phyloP scores from a whole-genome alignment of 2,797 vertebrate genomes.

The Cygnus olor region DNA sequence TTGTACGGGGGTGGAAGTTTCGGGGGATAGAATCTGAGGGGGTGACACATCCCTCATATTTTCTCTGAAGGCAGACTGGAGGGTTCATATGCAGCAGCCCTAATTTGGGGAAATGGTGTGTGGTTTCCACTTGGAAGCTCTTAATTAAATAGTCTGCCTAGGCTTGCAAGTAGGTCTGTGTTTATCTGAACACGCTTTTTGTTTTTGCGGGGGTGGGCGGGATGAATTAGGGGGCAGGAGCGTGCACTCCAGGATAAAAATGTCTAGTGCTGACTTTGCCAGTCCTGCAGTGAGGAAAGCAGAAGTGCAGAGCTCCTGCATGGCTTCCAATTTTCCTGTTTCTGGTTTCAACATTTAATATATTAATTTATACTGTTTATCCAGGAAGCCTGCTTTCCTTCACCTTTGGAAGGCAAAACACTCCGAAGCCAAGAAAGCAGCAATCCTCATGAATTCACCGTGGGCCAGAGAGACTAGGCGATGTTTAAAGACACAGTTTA shows the following conservation, averaged over 20 bases:
- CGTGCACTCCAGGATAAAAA: background rate
- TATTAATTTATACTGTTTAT: background rate
- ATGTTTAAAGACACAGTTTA: background rate
- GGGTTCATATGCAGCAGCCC: background rate
- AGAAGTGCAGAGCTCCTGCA: background rate
- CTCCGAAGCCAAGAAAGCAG: background rate
- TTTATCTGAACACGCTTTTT: constrained; percentile 41
- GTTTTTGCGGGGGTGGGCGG: background rate
- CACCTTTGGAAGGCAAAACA: background rate
- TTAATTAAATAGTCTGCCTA: constrained; percentile 31
- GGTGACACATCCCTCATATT: background rate
- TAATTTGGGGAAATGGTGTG: constrained; percentile 34
- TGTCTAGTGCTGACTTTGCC: background rate
- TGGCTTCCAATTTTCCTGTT: background rate
- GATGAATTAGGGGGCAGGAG: background rate
- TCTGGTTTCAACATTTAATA: background rate
- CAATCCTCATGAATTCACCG: background rate
- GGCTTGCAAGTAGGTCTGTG: background rate
- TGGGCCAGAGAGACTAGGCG: background rate
- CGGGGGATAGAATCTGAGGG: background rate
- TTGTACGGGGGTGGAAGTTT: background rate
- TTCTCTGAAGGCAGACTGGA: background rate
- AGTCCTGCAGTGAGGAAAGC: background rate
- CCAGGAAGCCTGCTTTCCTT: background rate
- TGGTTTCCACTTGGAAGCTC: constrained; percentile 29